Base-by-base conservation (phyloP, 1,140 invertebrate species). In the Bombus haemorrhoidalis region DNA sequence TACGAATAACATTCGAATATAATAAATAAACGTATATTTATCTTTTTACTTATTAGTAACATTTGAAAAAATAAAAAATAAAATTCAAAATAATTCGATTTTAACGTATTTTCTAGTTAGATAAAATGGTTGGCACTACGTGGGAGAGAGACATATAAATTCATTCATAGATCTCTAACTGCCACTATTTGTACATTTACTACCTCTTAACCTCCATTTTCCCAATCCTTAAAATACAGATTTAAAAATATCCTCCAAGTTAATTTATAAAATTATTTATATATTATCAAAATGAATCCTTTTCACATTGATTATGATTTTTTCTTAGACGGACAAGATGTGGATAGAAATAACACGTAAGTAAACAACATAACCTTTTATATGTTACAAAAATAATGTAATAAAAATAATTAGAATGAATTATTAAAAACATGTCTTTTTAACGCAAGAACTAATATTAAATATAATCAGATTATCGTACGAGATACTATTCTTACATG, bases 211-310 rank as follows among this genome's bases (percentile, higher is more conserved):
- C 64, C 64, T 78, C 3, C 15, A 18, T 9, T 83, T n/a, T 41
- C 12, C 1, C 1, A 57, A 39, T 53, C 53, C 39, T 59, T 28
- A 0, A 25, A 41, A 15, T 25, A 39, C 32, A 68, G 47, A 47
- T n/a, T 81, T 57, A 41, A 43, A n/a, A 53, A 47, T 71, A 72
- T 62, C 37, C 32, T 53, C 15, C 13, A 13, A 69, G 22, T n/a
- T 43, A 28, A 34, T 78, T 78, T 79, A 43, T 71, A 37, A 22
- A 34, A 47, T 59, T 47, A 43, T 28, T 34, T 71, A 41, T 34
- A 28, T 34, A 37, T 43, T 66, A 43, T 69, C 66, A 85, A 32
- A 87, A 92, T 92, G 92, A 90, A 47, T 15, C 43, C 43, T 5
- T 1, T 18, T 15, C 0, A 47, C 5, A 6, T 18, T 18, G 43